Base-by-base conservation (phyloP, 30 jellyfish, hydroid and myxozoan species). In the Aurelia sp. region DNA sequence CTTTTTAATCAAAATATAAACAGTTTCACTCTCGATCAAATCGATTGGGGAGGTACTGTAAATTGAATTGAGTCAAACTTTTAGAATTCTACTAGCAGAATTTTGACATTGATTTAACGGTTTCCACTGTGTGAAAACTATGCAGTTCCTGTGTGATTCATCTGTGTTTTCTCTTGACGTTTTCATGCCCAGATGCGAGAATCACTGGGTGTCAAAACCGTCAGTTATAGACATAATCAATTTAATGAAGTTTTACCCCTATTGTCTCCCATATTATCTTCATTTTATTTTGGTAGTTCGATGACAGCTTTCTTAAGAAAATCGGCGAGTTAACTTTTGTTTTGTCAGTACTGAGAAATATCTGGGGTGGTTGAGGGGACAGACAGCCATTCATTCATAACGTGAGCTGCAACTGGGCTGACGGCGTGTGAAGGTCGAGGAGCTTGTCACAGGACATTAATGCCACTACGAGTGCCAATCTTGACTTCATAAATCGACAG, bases 281-380 rank as follows among this genome's bases (percentile, higher is more conserved):
- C 55, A 44, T 44, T 44, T 44, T 5, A 44, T 44, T 44, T 44
- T 5, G 10, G 55, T 76, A 61, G 78, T 50, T 78, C 76, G 70
- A 60, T 76, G 61, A 76, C 66, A 7, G 75, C 63, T 27, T 51
- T 76, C 86, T 48, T 78, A 41, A 31, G 71, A 65, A 62, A 61
- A 44, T 44, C 41, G 72, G 66, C 66, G n/a, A 62, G 79, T 22
- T 18, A 41, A 76, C 33, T 61, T 76, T 59, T 35, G 23, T 21
- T 59, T 59, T 59, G 69, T 15, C 13, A 59, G 16, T 59, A 59
- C 33, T n/a, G 33, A 21, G 69, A 59, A 12, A 59, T 12, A 13
- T 21, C 9, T 27, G 13, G 23, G 13, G 23, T 59, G 11, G 69
- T n/a, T 37, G 13, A 59, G 5, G 6, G 69, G 33, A 59, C 33